These are phyloP conservation scores for Tangara arthus DNA, from an alignment of 2,797 vertebrate species.

Conservation along the genomic window DNA sequence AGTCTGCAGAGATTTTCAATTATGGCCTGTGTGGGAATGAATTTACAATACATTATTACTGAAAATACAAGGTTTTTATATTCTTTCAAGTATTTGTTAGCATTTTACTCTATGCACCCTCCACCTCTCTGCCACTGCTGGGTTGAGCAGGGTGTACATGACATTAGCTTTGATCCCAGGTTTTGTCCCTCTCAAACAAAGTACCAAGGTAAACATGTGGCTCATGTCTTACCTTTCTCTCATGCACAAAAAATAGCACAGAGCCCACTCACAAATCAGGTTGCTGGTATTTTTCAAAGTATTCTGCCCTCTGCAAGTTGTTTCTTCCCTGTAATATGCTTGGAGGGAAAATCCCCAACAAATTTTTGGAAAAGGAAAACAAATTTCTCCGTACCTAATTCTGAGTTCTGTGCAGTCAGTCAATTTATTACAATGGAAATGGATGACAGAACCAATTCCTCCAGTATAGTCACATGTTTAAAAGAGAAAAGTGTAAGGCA, in stretches of 20 bases:
- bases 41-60: neutral
- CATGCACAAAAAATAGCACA: neutral
- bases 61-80: neutral
- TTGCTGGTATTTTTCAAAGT: neutral
- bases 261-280: neutral
- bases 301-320: neutral
- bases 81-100: neutral
- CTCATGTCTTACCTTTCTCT: neutral
- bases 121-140: neutral
- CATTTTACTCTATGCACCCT: neutral
- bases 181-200: neutral
- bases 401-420: neutral
- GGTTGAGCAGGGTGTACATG: neutral
- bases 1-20: neutral
- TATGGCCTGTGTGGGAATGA: neutral
- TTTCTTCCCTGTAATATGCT: neutral
- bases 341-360: rapidly evolving
- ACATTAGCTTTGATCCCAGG: neutral
- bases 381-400: neutral
- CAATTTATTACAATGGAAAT: neutral
- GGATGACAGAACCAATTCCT: neutral
- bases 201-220: neutral
- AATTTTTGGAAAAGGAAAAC: neutral
- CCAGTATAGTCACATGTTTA: neutral
- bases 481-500: neutral